Percentiles rank a stretch among this genome's conserved stretches.
Evolutionary conservation across 2,113 vertebrate species (phyloP).

Genomic region (Phaethornis superciliosus): DNA sequence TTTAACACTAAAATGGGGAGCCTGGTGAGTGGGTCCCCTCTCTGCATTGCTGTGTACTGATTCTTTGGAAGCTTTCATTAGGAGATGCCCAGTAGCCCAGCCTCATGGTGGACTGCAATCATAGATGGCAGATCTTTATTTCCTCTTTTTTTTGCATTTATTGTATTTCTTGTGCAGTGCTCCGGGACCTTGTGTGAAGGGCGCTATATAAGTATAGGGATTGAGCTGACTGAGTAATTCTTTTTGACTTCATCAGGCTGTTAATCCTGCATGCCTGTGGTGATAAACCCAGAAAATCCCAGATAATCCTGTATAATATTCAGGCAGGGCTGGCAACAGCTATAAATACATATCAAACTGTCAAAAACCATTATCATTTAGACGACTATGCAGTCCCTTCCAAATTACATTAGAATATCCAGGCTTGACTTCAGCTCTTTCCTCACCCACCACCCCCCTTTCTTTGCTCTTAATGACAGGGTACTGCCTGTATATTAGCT

Average conservation of each 20-base stretch:
- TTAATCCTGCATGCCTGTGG: conserved; percentile 83
- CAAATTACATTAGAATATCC: conserved; percentile 64
- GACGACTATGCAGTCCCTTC: conserved; percentile 71
- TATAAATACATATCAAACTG: conserved; percentile 83
- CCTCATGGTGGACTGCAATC: not conserved
- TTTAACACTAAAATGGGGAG: not conserved
- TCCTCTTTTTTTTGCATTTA: not conserved
- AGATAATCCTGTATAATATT: conserved; percentile 84
- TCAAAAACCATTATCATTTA: conserved; percentile 84
- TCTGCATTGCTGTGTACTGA: not conserved
- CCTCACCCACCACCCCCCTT: not conserved
- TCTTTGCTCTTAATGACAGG: not conserved
- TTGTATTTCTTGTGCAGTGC: not conserved
- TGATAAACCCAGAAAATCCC: conserved; percentile 87
- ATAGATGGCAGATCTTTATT: not conserved
- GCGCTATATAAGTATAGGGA: conserved; percentile 4
- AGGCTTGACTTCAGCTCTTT: conserved; percentile 25
- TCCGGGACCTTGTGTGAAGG: conserved; percentile 52
- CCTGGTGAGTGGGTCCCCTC: not conserved
- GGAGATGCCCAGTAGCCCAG: not conserved
- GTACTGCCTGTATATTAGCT: not conserved
- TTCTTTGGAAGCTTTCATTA: not conserved
- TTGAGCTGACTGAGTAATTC: conserved; percentile 72
- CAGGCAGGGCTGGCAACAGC: conserved; percentile 77
- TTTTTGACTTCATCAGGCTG: conserved; percentile 80